A percentile compares a stretch with the other conserved stretches of the same genome.
Conservation (phyloP, 2,797 vertebrate genomes). For the Chaetodon trifasciatus region DNA sequence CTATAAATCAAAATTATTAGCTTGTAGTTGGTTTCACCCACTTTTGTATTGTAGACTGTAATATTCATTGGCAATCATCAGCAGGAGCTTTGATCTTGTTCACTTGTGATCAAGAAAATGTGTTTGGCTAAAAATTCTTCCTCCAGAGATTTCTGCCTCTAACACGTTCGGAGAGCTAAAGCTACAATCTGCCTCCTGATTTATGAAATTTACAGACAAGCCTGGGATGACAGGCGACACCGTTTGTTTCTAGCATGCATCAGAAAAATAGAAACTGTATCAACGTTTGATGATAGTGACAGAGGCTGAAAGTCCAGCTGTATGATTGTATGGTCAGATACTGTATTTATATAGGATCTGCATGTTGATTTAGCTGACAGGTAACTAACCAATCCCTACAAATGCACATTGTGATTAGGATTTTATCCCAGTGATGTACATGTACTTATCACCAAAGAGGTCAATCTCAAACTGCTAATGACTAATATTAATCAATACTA, state of each 20-base stretch:
- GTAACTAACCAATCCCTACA: neutral
- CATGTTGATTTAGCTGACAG: neutral
- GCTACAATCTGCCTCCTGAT: neutral
- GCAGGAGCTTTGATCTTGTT: neutral
- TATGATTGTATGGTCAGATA: neutral
- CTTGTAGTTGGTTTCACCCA: neutral
- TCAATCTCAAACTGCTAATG: neutral
- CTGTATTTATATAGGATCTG: neutral
- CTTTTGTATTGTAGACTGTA: neutral
- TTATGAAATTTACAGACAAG: neutral
- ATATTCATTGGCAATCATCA: neutral
- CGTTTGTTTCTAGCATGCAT: neutral
- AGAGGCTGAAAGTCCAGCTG: neutral
- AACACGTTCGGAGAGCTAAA: slow-evolving; percentile 21
- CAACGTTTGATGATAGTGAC: neutral
- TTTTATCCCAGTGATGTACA: neutral
- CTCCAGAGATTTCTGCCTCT: slow-evolving; percentile 9
- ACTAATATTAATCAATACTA: neutral
- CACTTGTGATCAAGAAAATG: neutral
- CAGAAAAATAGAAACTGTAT: neutral
- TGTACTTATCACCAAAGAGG: neutral
- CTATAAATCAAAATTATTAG: neutral
- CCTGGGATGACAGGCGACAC: slow-evolving; percentile 16
- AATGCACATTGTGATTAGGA: neutral
- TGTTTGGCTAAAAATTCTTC: neutral